phyloP scores from a whole-genome alignment of 2,888 invertebrate species.

The Gryllus longicercus region DNA sequence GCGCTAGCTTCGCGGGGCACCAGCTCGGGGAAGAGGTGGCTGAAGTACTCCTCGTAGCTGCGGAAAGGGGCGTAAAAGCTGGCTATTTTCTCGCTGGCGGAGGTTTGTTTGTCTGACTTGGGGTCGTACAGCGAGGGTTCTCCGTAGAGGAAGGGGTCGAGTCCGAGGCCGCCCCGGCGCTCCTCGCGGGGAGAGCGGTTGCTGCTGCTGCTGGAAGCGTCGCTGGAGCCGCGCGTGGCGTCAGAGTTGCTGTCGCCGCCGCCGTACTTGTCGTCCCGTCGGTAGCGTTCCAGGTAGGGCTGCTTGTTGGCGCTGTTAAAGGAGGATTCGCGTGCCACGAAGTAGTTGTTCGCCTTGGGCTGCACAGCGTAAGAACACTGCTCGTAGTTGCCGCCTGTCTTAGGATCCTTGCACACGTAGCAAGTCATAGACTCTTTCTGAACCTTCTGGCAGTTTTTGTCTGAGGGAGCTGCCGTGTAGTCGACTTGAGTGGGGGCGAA shows the following conservation, averaged over 20 bases:
- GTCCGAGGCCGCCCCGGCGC: slow-evolving; percentile 22
- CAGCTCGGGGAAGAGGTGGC: slow-evolving; percentile 49
- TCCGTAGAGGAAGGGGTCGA: slow-evolving; percentile 37
- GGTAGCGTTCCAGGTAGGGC: slow-evolving; percentile 21
- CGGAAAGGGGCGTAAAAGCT: slow-evolving; percentile 25
- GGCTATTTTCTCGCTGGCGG: slow-evolving; percentile 43
- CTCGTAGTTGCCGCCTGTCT: slow-evolving; percentile 72
- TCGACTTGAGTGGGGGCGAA: slow-evolving; percentile 41
- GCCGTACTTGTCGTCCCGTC: background rate
- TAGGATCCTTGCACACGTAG: slow-evolving; percentile 67
- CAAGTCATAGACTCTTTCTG: slow-evolving; percentile 40
- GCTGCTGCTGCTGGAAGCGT: background rate
- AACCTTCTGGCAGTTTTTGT: slow-evolving; percentile 33
- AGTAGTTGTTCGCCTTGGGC: slow-evolving; percentile 48
- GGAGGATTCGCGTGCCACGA: slow-evolving; percentile 38
- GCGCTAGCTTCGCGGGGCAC: slow-evolving; percentile 23
- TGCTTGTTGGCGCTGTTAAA: slow-evolving; percentile 31
- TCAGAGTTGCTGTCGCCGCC: background rate
- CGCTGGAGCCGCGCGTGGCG: background rate
- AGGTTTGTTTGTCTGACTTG: slow-evolving; percentile 35
- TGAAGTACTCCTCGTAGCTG: slow-evolving; percentile 49
- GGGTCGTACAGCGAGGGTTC: slow-evolving; percentile 25
- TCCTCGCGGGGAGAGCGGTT: background rate
- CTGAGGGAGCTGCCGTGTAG: slow-evolving; percentile 11
- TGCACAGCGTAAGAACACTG: slow-evolving; percentile 74